phyloP scores from a whole-genome alignment of 2,888 invertebrate species.

The Abrostola triplasia region DNA sequence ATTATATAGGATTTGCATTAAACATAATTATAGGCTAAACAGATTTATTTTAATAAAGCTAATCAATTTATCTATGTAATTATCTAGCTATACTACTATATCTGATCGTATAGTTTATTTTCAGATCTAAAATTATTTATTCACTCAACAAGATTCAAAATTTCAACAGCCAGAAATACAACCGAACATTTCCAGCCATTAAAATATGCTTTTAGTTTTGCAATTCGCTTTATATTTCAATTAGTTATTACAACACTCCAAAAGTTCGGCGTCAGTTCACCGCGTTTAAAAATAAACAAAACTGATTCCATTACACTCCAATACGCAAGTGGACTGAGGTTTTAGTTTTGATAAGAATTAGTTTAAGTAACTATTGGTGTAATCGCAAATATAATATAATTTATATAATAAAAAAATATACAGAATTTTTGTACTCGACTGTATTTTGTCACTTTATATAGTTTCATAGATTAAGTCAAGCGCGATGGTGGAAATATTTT shows the following conservation, averaged over 20 bases:
- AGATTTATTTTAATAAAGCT: no score
- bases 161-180: background rate
- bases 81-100: no score
- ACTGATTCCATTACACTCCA: conserved; percentile 30
- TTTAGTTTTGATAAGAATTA: conserved; percentile 20
- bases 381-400: conserved; percentile 17
- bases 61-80: no score
- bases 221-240: conserved; percentile 17
- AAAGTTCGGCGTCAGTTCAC: conserved; percentile 27
- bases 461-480: background rate
- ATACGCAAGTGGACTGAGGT: conserved; percentile 48
- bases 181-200: background rate
- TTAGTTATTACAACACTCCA: conserved; percentile 47
- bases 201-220: conserved; percentile 24
- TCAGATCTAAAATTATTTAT: no score
- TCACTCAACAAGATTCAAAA: no score
- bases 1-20: no score
- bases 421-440: conserved; percentile 13
- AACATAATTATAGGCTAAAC: no score
- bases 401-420: conserved; percentile 27
- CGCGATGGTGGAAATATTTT: background rate
- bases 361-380: conserved; percentile 41
- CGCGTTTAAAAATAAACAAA: conserved; percentile 37
- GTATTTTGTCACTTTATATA: background rate
- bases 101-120: no score